These are phyloP conservation scores for Oostethus manadensis DNA, from an alignment of 2,113 vertebrate species.

Conservation along the genomic window DNA sequence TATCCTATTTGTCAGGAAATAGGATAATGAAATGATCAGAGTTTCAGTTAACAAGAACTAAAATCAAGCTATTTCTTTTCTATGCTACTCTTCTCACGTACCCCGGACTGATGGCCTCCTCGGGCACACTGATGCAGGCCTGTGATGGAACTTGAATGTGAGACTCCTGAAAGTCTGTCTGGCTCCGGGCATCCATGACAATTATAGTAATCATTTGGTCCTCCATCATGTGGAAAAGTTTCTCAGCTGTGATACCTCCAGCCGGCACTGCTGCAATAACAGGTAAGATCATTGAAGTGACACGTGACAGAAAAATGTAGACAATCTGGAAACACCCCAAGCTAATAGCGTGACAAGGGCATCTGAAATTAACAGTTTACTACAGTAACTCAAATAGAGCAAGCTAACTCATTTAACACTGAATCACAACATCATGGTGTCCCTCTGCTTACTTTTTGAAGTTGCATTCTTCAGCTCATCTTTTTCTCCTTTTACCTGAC, in stretches of 20 bases:
- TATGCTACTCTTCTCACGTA: constrained; percentile 45
- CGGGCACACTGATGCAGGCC: constrained; percentile 81
- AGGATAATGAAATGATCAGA: background rate
- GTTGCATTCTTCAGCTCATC: constrained; percentile 70
- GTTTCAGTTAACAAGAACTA: background rate
- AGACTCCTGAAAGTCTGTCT: constrained; percentile 83
- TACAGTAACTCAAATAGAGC: background rate
- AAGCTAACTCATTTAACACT: background rate
- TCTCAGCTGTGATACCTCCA: constrained; percentile 84
- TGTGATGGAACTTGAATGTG: constrained; percentile 77
- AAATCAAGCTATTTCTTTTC: background rate
- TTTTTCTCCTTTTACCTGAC: constrained; percentile 80
- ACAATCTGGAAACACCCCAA: background rate
- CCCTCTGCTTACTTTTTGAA: constrained; percentile 74
- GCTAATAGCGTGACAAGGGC: background rate
- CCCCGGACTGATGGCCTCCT: constrained; percentile 90
- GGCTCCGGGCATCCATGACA: constrained; percentile 87
- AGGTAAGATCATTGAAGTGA: constrained; percentile 7
- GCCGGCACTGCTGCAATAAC: constrained; percentile 48
- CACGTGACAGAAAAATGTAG: background rate
- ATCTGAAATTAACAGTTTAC: background rate
- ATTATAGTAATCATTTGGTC: constrained; percentile 80
- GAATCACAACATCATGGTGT: too few relatives aligned
- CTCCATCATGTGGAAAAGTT: constrained; percentile 86
- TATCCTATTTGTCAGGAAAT: too few relatives aligned